Conservation (phyloP, 2,888 invertebrate species). For the Drosophila mettleri region DNA sequence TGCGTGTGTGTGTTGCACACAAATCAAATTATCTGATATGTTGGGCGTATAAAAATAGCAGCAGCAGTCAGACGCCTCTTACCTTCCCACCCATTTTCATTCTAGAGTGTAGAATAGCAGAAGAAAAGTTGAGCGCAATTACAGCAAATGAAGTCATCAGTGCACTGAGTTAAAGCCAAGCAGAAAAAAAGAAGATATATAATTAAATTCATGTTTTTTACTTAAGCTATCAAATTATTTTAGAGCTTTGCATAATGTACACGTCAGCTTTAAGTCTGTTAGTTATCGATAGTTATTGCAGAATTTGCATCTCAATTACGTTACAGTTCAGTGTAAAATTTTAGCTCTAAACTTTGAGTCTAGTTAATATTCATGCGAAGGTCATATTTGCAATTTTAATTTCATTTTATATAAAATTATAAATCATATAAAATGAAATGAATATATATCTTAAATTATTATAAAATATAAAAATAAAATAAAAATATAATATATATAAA, state of each 20-base stretch:
- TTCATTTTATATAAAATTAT: background rate
- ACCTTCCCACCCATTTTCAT: too few species aligned
- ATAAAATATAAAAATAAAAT: background rate
- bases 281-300: background rate
- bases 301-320: background rate
- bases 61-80: conserved; percentile 15
- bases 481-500: too few species aligned
- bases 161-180: background rate
- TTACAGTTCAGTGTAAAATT: conserved; percentile 7
- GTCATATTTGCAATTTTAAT: background rate
- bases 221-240: background rate
- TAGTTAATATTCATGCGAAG: too few species aligned
- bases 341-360: background rate
- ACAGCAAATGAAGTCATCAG: background rate
- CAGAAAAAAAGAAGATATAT: background rate
- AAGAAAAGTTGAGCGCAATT: conserved; percentile 24
- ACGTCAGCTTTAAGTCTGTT: background rate
- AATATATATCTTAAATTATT: too few species aligned
- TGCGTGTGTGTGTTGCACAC: conserved; percentile 42
- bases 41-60: conserved; percentile 52
- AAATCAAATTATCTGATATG: conserved; percentile 73
- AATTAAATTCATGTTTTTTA: background rate
- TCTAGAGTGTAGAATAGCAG: conserved; percentile 22
- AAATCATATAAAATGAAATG: too few species aligned
- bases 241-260: background rate